These are phyloP conservation scores for Rhodophaea formosa DNA, from an alignment of 2,888 invertebrate genomes.

Conservation along the genomic window DNA sequence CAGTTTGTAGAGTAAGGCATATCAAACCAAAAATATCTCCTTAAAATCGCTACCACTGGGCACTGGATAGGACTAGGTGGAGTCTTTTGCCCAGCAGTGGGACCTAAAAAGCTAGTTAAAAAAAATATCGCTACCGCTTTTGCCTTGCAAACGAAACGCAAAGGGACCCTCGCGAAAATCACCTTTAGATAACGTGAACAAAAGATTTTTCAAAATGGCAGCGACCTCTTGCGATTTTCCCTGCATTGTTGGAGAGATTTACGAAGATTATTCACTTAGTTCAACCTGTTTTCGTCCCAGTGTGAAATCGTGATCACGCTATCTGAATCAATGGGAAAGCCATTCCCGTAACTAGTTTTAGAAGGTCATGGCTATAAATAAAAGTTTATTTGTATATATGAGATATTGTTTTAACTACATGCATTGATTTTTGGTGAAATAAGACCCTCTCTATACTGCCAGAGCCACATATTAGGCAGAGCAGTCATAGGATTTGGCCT, in stretches of 20 bases:
- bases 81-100: no score
- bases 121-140: conserved; percentile 1
- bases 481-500: no score
- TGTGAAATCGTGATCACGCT: neutral
- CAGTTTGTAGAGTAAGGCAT: no score
- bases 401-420: no score
- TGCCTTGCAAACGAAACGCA: neutral
- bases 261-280: neutral
- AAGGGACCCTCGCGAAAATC: conserved; percentile 17
- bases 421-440: no score
- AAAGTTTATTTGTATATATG: no score
- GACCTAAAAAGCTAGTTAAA: no score
- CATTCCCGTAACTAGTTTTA: neutral
- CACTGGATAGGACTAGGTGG: no score
- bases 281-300: neutral
- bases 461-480: no score
- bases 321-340: neutral
- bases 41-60: neutral
- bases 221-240: conserved; percentile 13
- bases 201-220: conserved; percentile 15
- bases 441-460: no score
- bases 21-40: no score
- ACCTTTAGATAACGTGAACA: conserved; percentile 19
- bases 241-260: neutral
- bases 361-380: no score